These are phyloP conservation scores for Oceanodroma tethys DNA, from an alignment of 2,113 vertebrate species.

Conservation along the genomic window DNA sequence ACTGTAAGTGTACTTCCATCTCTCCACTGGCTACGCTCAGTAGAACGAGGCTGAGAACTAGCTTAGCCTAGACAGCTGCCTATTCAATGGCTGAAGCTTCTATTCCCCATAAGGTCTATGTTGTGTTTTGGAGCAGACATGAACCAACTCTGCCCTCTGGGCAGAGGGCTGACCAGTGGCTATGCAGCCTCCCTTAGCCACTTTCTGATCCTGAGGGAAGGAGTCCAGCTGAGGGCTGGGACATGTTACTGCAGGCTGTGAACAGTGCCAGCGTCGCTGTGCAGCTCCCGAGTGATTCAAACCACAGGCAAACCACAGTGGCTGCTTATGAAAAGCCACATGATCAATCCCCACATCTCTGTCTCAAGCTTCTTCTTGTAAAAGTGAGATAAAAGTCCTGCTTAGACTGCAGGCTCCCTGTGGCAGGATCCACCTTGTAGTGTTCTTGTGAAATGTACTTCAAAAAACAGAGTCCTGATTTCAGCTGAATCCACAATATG, in stretches of 20 bases:
- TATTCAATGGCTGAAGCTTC: neutral
- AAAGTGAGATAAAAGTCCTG: neutral
- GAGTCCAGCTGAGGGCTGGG: neutral
- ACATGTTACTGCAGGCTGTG: neutral
- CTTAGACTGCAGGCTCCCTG: neutral
- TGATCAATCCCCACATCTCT: neutral
- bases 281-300: neutral
- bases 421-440: neutral
- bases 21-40: neutral
- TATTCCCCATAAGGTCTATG: neutral
- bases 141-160: neutral
- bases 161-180: neutral
- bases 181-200: neutral
- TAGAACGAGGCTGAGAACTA: neutral
- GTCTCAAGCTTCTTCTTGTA: neutral
- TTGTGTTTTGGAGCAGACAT: neutral
- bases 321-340: neutral
- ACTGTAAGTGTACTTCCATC: neutral
- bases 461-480: neutral
- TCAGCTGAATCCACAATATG: neutral
- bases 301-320: neutral
- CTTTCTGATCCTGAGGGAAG: neutral
- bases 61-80: neutral
- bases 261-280: neutral
- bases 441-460: neutral